Percentiles rank a stretch among this genome's conserved stretches.
Conservation (phyloP, 2,797 vertebrate species). For the Phoebastria nigripes region DNA sequence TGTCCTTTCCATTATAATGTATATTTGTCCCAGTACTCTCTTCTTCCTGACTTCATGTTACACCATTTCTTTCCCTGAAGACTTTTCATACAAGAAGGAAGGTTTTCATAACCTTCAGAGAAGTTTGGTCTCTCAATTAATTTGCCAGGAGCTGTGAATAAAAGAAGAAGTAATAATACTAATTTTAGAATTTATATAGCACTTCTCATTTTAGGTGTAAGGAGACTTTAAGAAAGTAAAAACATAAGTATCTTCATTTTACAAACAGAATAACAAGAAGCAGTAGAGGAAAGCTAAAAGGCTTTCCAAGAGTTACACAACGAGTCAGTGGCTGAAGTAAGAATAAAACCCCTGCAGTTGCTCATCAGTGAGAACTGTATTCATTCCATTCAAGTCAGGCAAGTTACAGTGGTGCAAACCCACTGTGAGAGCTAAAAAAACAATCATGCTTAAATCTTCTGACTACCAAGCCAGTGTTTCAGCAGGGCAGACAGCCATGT, state of each 20-base stretch:
- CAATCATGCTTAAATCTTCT: constrained; percentile 4
- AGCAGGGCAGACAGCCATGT: background rate
- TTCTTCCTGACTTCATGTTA: background rate
- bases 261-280: background rate
- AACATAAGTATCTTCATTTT: background rate
- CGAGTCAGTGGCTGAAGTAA: background rate
- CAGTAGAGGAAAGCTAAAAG: background rate
- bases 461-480: background rate
- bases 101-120: background rate
- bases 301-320: background rate
- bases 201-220: background rate
- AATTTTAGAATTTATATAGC: background rate
- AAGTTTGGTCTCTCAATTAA: background rate
- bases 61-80: background rate
- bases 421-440: constrained; percentile 7
- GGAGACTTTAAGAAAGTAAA: background rate
- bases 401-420: constrained; percentile 15
- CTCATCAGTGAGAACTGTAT: background rate
- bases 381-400: constrained; percentile 32
- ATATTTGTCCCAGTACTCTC: background rate
- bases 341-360: constrained; percentile 12
- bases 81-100: background rate
- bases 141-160: background rate
- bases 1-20: background rate
- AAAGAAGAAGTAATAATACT: background rate